These are phyloP conservation scores for Lepus americanus DNA, from an alignment of 2,113 vertebrate genomes.

Conservation along the genomic window DNA sequence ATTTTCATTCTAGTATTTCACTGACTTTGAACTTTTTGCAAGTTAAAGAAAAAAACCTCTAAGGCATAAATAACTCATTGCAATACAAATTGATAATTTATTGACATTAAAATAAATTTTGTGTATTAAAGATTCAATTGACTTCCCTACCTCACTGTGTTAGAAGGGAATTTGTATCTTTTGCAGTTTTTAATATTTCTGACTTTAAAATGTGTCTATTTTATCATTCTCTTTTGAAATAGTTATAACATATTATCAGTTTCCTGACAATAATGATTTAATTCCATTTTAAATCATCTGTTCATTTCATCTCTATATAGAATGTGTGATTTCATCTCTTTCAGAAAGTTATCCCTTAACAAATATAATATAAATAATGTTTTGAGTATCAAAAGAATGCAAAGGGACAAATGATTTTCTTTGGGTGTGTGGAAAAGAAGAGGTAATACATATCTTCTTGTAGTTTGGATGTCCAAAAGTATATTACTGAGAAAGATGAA, in stretches of 20 bases:
- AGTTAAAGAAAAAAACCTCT: background rate
- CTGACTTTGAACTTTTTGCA: background rate
- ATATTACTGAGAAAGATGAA: constrained; percentile 36
- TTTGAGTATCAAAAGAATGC: background rate
- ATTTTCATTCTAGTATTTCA: background rate
- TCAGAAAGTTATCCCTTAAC: background rate
- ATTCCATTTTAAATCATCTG: background rate
- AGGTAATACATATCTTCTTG: background rate
- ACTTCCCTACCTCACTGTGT: background rate
- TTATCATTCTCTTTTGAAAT: background rate
- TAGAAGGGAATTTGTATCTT: background rate
- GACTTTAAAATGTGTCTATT: background rate
- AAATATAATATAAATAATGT: background rate
- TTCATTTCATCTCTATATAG: background rate
- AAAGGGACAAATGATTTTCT: constrained; percentile 22
- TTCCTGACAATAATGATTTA: background rate
- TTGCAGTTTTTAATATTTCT: background rate
- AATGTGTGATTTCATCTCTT: background rate
- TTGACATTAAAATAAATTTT: background rate
- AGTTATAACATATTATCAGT: background rate
- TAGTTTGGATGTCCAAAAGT: background rate
- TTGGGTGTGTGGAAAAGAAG: background rate
- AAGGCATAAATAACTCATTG: background rate
- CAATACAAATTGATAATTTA: background rate
- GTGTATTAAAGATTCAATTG: background rate